A percentile compares a stretch with the other conserved stretches of the same genome.
These are phyloP conservation scores for Trichomycterus rosablanca DNA, from an alignment of 2,113 vertebrate species.

Conservation along the genomic window DNA sequence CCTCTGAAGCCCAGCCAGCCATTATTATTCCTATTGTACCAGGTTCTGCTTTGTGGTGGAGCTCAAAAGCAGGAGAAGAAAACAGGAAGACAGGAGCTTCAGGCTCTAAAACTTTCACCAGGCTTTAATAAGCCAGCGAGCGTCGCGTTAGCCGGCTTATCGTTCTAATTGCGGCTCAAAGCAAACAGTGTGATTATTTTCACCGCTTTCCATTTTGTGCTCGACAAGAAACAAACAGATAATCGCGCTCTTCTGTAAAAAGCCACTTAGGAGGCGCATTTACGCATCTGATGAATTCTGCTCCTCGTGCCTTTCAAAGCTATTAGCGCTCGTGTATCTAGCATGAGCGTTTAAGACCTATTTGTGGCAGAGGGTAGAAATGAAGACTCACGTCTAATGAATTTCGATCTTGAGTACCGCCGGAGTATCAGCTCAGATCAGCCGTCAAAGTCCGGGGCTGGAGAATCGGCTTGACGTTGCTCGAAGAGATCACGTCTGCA, in stretches of 20 bases:
- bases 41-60: not conserved
- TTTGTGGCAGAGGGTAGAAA: not conserved
- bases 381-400: not conserved
- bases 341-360: conserved; percentile 4
- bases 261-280: conserved; percentile 30
- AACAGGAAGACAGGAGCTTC: not conserved
- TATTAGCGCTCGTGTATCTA: conserved; percentile 13
- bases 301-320: not conserved
- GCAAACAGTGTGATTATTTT: conserved; percentile 33
- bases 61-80: not conserved
- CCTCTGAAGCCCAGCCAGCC: not conserved
- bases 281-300: conserved; percentile 6
- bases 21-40: conserved; percentile 3
- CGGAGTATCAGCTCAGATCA: not conserved
- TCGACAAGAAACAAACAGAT: conserved; percentile 6
- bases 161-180: conserved; percentile 29
- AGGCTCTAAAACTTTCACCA: conserved; percentile 2
- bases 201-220: conserved; percentile 22
- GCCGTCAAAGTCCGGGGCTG: not conserved
- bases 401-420: not conserved
- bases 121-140: conserved; percentile 22
- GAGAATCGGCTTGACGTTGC: not conserved
- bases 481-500: too few species aligned
- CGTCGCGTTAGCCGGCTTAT: conserved; percentile 27
- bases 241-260: conserved; percentile 19